Conservation (phyloP, 2,888 invertebrate species). For the Melinaea marsaeus region DNA sequence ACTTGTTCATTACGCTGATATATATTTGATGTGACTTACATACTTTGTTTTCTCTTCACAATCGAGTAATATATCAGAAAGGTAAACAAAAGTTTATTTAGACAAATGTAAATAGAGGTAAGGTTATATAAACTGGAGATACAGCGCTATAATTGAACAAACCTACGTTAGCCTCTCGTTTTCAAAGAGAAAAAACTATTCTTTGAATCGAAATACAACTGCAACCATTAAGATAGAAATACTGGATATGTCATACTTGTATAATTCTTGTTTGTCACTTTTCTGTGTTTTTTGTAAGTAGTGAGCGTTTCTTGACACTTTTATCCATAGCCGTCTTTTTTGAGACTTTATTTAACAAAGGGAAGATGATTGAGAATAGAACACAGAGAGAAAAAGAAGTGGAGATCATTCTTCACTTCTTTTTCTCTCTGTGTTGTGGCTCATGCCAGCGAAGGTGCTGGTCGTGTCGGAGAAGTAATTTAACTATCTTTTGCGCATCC, state of each 20-base stretch:
- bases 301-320: not conserved
- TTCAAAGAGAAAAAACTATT: constrained; percentile 33
- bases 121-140: constrained; percentile 21
- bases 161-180: constrained; percentile 20
- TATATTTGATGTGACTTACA: too few relatives aligned
- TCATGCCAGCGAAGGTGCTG: too few relatives aligned
- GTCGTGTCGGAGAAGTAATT: too few relatives aligned
- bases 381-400: too few relatives aligned
- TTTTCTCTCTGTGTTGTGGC: too few relatives aligned
- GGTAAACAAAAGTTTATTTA: not conserved
- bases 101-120: constrained; percentile 1
- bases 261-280: not conserved
- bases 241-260: constrained; percentile 16
- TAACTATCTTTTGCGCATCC: too few relatives aligned
- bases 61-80: not conserved
- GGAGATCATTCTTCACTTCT: too few relatives aligned
- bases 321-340: too few relatives aligned
- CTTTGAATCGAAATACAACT: constrained; percentile 29
- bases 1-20: too few relatives aligned
- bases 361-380: too few relatives aligned
- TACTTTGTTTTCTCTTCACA: too few relatives aligned
- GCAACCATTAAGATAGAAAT: constrained; percentile 1
- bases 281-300: not conserved
- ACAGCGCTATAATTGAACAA: constrained; percentile 14
- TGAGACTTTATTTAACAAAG: too few relatives aligned